Base-by-base conservation (phyloP, 2,888 invertebrate species). In the Octonoba sinensis region DNA sequence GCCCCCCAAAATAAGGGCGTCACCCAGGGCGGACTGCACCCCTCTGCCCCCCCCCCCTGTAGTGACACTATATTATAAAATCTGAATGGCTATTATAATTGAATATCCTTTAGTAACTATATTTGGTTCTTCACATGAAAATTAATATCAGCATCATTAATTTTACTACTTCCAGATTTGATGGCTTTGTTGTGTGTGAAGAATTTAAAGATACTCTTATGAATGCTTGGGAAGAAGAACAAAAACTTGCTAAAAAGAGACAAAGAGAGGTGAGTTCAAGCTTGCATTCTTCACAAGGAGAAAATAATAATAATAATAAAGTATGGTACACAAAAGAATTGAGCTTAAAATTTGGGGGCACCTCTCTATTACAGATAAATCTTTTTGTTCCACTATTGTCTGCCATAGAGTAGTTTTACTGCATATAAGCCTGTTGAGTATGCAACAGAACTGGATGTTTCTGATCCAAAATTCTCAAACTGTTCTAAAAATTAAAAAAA, bases 181-280 rank as follows among this genome's bases (percentile, higher is more conserved):
- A 98, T 88, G 99, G 99, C 0, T 97, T 93, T 87, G 92, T 99
- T 8, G 95, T 99, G 0, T 97, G 99, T 88, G 91, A 94, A 87
- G 97, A 99, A 88, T 95, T 92, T 87, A 92, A 92, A 85, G 95
- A 97, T 76, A 89, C 91, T n/a, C 90, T 98, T 51, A 90, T 94
- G 20, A 94, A 94, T 81, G 98, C 97, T 18, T 99, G 97, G 97
- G 91, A 94, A 86, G 90, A 92, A 83, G 88, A 89, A 56, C 89
- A 90, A 84, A 87, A 87, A 87, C 74, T 86, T 86, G 69, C 85
- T 76, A 70, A 86, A 86, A 78, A 87, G 85, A 82, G 88, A 87
- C 85, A 85, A 49, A 82, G 78, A 64, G 88, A 88, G 87, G 89
- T 88, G 22, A 8, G 24, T 18, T 54, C 4, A 2, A 27, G 60